Evolutionary conservation across 1,140 invertebrate genomes (phyloP), one percentile per base, ranked within the genome.

Genomic region (Lepidostoma basale): DNA sequence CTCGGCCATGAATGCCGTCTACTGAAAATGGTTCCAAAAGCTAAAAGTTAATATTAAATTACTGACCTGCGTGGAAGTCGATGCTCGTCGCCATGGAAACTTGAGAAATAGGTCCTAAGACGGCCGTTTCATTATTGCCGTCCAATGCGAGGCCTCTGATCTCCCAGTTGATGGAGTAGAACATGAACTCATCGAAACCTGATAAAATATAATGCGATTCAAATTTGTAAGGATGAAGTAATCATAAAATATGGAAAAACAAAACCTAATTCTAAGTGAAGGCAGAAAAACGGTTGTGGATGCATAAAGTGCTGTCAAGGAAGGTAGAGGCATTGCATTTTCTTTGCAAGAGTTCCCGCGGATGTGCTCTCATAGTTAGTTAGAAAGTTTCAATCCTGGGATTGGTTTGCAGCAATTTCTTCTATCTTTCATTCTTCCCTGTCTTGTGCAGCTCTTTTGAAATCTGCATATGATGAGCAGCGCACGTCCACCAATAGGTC

Each of bases 151-250:
- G 78, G 2, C 92, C 93, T 70, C 86, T 86, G 18, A 95, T 85
- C 74, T 93, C 91, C 83, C 88, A 90, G 75, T 88, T 88, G 33
- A 87, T 83, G 0, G 92, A 91, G 78, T 90, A 95, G 70, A 95
- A 83, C 14, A 95, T 74, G 73, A 94, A 90, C 49, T 90, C 88
- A 40, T 88, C 83, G 25, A 86, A 74, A 4, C 76, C 79, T 77
- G 77, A 45, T 26, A 42, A 23, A n/a, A 30, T n/a, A 8, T n/a
- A n/a, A n/a, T n/a, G n/a, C n/a, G n/a, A n/a, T n/a, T n/a, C 18
- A 5, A 49, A 22, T 39, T 25, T 60, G 3, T 39, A 39, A 22
- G n/a, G 16, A 16, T 40, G n/a, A 60, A 60, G 25, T 36, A 16
- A 14, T 16, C 16, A 60, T 6, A 40, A 36, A 3, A n/a, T n/a